Conservation (phyloP, 2,888 invertebrate species). For the Liopterus haemorrhoidalis region DNA sequence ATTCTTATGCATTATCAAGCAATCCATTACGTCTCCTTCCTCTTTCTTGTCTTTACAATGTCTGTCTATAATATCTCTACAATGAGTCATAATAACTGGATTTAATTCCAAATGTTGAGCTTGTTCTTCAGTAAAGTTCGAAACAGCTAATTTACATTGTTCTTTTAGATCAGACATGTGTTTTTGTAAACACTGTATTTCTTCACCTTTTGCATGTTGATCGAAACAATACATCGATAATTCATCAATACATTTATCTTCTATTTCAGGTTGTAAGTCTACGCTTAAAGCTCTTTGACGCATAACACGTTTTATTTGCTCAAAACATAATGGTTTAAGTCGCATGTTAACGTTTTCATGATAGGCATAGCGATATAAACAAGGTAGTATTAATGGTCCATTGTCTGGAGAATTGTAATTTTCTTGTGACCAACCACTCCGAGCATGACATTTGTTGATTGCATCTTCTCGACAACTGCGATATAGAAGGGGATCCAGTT, state of each 20-base stretch:
- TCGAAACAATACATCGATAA: slow-evolving; percentile 77
- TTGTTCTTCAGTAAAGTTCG: slow-evolving; percentile 83
- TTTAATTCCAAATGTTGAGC: slow-evolving; percentile 86
- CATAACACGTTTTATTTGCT: slow-evolving; percentile 88
- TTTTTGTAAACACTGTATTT: slow-evolving; percentile 87
- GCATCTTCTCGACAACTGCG: slow-evolving; percentile 86
- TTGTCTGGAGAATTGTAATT: slow-evolving; percentile 67
- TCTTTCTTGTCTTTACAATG: slow-evolving; percentile 70
- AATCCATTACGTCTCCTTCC: slow-evolving; percentile 88
- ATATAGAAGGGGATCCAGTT: slow-evolving; percentile 83
- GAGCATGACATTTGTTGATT: slow-evolving; percentile 70
- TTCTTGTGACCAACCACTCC: slow-evolving; percentile 65
- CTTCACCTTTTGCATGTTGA: slow-evolving; percentile 81
- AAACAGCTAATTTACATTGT: slow-evolving; percentile 70
- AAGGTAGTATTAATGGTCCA: slow-evolving; percentile 81
- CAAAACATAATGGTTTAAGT: slow-evolving; percentile 56
- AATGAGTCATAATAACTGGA: slow-evolving; percentile 76
- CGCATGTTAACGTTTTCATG: slow-evolving; percentile 44
- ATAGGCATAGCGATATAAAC: slow-evolving; percentile 74
- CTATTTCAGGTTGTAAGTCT: slow-evolving; percentile 89
- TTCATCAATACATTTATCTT: slow-evolving; percentile 82
- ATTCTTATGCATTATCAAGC: slow-evolving; percentile 87
- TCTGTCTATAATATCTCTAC: slow-evolving; percentile 70
- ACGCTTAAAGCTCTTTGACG: slow-evolving; percentile 87
- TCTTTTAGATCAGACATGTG: slow-evolving; percentile 63